These are phyloP conservation scores for Morone saxatilis DNA, from an alignment of 2,113 vertebrate species.

Conservation along the genomic window DNA sequence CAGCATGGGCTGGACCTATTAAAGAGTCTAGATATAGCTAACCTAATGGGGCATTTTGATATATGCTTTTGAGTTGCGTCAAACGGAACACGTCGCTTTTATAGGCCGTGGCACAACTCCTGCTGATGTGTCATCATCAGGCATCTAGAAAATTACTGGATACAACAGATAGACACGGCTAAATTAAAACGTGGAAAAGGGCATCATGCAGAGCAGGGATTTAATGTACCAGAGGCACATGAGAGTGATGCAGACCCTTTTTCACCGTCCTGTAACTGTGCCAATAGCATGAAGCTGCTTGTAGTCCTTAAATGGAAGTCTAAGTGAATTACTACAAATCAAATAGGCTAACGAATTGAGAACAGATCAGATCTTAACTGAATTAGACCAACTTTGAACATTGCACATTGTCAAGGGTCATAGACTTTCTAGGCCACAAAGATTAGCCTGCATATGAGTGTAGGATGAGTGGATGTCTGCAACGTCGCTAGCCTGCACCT, in stretches of 20 bases:
- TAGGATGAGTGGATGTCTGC: conserved; percentile 29
- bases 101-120: conserved; percentile 56
- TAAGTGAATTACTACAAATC: conserved; percentile 68
- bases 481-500: conserved; percentile 37
- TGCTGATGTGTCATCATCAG: conserved; percentile 69
- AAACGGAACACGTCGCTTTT: conserved; percentile 61
- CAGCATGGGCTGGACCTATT: conserved; percentile 57
- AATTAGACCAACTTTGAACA: conserved; percentile 53
- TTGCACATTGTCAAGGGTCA: conserved; percentile 49
- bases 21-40: conserved; percentile 45
- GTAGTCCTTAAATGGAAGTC: conserved; percentile 56
- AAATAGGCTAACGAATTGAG: conserved; percentile 60
- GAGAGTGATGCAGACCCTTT: conserved; percentile 58
- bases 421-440: conserved; percentile 54
- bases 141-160: conserved; percentile 68
- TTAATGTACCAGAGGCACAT: conserved; percentile 67
- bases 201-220: conserved; percentile 49
- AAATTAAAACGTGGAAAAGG: conserved; percentile 72
- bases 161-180: conserved; percentile 61
- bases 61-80: conserved; percentile 54
- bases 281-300: conserved; percentile 50
- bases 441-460: conserved; percentile 4
- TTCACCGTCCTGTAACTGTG: conserved; percentile 41
- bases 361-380: conserved; percentile 57
- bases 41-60: conserved; percentile 66